Base-by-base conservation (phyloP, 2,797 vertebrate genomes). In the Gallinago solitaria region DNA sequence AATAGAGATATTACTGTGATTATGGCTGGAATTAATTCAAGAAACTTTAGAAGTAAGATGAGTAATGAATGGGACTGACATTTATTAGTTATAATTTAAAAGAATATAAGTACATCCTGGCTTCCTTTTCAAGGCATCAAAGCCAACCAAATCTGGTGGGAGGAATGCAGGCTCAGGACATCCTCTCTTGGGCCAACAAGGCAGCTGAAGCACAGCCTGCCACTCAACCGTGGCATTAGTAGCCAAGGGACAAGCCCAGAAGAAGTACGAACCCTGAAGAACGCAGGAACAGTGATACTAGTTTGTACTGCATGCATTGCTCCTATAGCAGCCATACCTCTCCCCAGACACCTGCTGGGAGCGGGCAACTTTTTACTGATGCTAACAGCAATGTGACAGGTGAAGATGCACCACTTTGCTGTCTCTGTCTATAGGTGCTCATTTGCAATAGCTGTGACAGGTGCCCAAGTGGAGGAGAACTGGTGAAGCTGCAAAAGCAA, bases 1-100 rank as follows among this genome's bases (percentile, higher is more conserved):
- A 97, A 97, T 97, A 98, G 83, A 95, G 80, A 94, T 90, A 96
- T 90, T 90, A 92, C 92, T 86, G 93, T 93, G 92, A 97, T 97
- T 95, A 96, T 94, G 90, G 32, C 86, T 98, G 96, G 95, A 97
- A 97, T 97, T 97, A 97, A 96, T 97, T 98, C 89, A 97, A 97
- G 87, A 93, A 92, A 95, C 89, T 97, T 96, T 80, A 91, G 83
- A 95, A 95, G 43, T 77, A 95, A 82, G 93, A 96, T 96, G 97
- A 97, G 47, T 97, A 96, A 97, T 95, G 83, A 96, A 96, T 25
- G 57, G 87, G 77, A 95, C 71, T 96, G 97, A 87, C 77, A 95
- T 94, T 96, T 97, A 90, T 89, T 84, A 75, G 76, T 85, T 94
- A 92, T 61, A 94, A 97, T 95, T 92, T 92, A 63, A 95, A 87